Evolutionary conservation across 2,797 vertebrate species (phyloP).

Genomic region (Lerista edwardsae): DNA sequence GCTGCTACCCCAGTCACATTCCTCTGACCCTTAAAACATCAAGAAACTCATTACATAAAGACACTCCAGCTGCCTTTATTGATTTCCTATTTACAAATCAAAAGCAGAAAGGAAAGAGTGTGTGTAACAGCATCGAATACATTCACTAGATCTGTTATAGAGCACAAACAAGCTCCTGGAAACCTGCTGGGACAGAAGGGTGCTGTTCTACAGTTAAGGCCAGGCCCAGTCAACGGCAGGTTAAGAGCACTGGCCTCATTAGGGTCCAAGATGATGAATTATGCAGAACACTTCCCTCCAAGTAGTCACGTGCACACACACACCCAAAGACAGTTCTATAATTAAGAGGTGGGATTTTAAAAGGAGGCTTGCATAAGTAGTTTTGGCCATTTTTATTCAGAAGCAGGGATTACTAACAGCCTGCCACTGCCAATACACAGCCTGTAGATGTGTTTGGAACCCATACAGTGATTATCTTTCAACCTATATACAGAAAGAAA

Average conservation of each 20-base stretch:
- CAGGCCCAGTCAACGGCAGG: constrained; percentile 51
- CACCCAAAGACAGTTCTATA: neutral
- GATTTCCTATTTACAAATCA: constrained; percentile 72
- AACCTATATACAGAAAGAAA: neutral
- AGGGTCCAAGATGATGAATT: constrained; percentile 26
- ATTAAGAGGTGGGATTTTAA: neutral
- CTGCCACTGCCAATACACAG: too few species aligned
- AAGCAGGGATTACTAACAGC: neutral
- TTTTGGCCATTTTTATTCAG: neutral
- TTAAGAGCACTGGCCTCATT: constrained; percentile 51
- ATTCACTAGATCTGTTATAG: constrained; percentile 47
- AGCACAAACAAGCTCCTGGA: constrained; percentile 24
- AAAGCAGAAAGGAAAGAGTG: constrained; percentile 61
- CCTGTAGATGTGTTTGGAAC: neutral
- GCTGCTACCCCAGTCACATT: neutral
- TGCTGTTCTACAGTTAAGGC: constrained; percentile 20
- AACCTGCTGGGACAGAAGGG: constrained; percentile 44
- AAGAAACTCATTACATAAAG: constrained; percentile 25
- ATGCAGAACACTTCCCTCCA: neutral
- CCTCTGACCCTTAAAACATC: neutral
- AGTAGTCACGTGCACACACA: neutral
- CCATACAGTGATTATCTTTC: neutral
- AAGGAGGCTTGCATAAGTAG: neutral
- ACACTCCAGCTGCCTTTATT: constrained; percentile 70
- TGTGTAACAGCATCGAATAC: constrained; percentile 58